Base-by-base conservation (phyloP, 2,797 vertebrate genomes). In the Sitta carolinensis region DNA sequence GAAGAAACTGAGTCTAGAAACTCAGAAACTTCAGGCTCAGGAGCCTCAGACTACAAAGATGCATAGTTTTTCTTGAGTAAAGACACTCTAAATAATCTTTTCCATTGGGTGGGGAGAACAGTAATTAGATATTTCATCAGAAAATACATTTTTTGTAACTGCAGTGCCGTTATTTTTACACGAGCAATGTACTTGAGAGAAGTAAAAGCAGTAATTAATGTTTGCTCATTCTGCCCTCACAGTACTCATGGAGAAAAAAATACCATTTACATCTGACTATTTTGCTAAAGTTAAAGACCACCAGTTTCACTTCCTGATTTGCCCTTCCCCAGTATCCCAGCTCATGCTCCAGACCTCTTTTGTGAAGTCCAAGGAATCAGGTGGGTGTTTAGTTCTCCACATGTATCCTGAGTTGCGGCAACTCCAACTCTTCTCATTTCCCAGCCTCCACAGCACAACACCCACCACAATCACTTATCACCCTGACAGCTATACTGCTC, bases 351-450 rank as follows among this genome's bases (percentile, higher is more conserved):
- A 68, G 51, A 17, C 2, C 13, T 54, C 21, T 72, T 75, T 36
- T 19, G 25, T 7, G 7, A 20, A 51, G 43, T 25, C 22, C 84
- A 73, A 82, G 22, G 4, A 25, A 55, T 27, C 27, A 42, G 43
- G 29, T 1, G 1, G 14, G 19, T 5, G 4, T 1, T 2, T 5
- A 25, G 12, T 4, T n/a, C 19, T 38, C 18, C 15, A 16, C 13
- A 11, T 0, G 17, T 2, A 8, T 38, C 50, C 58, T 32, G n/a
- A 89, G 15, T 45, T 67, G 48, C 66, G 58, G 21, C 29, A 51
- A 25, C 21, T 25, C 26, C 1, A 2, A 5, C 23, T 19, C 43
- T 1, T 1, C 32, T 29, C 16, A 16, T 32, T 16, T 82, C 43
- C 67, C 63, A 1, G 7, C 14, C 42, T 58, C 45, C 47, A 13